Evolutionary conservation across 2,113 vertebrate species (phyloP), one percentile per base, ranked within the genome.

Genomic region (Hyperopisus bebe): DNA sequence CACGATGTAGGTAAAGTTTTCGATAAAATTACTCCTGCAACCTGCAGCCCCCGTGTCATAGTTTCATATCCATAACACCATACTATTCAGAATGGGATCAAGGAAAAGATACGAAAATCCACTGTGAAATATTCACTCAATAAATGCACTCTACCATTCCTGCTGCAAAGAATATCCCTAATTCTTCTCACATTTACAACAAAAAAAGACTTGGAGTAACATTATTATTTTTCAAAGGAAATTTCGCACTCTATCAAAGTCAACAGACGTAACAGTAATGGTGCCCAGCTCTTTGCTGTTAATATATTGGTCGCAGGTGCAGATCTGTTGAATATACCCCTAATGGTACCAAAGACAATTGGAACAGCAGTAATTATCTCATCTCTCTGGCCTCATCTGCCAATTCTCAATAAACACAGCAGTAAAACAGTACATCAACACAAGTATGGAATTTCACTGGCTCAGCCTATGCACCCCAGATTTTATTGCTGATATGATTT

Each of bases 321-420:
- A 90, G 95, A 95, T 95, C 95, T 95, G 95, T 95, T 96, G 95
- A 94, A 96, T 95, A 94, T 95, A 95, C 95, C 95, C 93, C 95
- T 94, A 94, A 94, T 95, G 95, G 95, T 96, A 96, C 96, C 95
- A 95, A 96, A 96, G 95, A 95, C 95, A 96, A 95, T 94, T 94
- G 95, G 94, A 92, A 92, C 92, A 92, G 92, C 92, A 93, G 95
- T 96, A 96, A 97, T 96, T 95, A 97, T 94, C 93, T 94, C 95
- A 95, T 50, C 95, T 95, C 96, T 94, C 93, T 95, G 93, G 93
- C 95, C 94, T 95, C 94, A 93, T 95, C 95, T 94, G 94, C 95
- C 96, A 95, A 95, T 95, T 96, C 95, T 96, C 94, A 92, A 96
- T 95, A 96, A 96, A 95, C 92, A 92, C 91, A 90, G 94, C 95